Base-by-base conservation (phyloP, 2,888 invertebrate species). In the Amphimallon solstitiale region DNA sequence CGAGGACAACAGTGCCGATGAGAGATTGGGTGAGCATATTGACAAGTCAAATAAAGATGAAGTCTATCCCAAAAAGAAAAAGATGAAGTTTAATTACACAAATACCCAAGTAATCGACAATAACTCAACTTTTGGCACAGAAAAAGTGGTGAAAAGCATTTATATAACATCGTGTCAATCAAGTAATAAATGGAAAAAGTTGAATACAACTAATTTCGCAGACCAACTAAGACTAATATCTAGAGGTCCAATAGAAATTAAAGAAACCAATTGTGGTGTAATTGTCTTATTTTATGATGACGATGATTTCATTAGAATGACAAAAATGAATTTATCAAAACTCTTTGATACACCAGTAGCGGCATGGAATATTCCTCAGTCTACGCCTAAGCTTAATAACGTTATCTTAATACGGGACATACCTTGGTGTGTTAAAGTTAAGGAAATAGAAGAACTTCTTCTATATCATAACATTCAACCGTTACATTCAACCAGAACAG, bases 361-460 rank as follows among this genome's bases (percentile, higher is more conserved):
- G 76, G 83, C 83, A 9, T 67, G 67, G 67, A 65, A 64, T 46
- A 64, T 67, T 37, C 64, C 67, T 2, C 63, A 67, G 14, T 38
- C 23, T 5, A 21, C 51, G 4, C 34, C 79, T 1, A 76, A 80
- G 40, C 83, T 83, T 66, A 78, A 79, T 19, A 82, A 83, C 49
- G 71, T 70, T 2, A 78, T 84, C 5, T 71, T 84, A 12, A 76
- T 86, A 64, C 80, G 81, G 34, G 84, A 85, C 64, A 82, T 85
- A 3, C 86, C 86, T 3, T 84, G 84, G 84, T 84, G 84, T 1
- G 83, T 86, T 62, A 82, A 84, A 0, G 75, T 83, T 3, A 78
- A 82, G 65, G 86, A 86, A 73, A 72, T 86, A 6, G 80, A 81
- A 63, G 80, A 82, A 1, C 83, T 84, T 4, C 73, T 85, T 21